phyloP scores from a whole-genome alignment of 2,888 invertebrate genomes.

The Cataglyphis rosenhaueri region DNA sequence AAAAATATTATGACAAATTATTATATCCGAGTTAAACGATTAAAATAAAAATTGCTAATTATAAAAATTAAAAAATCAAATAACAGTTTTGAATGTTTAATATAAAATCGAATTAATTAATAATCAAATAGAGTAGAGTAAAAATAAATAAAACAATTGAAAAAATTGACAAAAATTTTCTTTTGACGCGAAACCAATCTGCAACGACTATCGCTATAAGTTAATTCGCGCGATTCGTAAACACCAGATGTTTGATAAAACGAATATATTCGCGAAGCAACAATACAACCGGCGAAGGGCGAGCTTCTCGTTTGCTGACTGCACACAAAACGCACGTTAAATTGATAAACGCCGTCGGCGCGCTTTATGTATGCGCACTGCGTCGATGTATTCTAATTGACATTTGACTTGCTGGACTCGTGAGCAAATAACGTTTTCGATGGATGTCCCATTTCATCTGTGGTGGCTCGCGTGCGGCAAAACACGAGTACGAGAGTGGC shows the following conservation, averaged over 20 bases:
- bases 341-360: constrained; percentile 2
- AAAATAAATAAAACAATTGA: background rate
- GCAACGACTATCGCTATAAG: background rate
- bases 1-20: background rate
- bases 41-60: background rate
- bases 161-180: background rate
- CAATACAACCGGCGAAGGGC: background rate
- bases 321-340: background rate
- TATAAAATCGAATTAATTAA: background rate
- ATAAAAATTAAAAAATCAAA: background rate
- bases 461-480: constrained; percentile 5
- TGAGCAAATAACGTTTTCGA: constrained; percentile 25
- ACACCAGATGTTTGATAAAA: constrained; percentile 13
- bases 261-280: background rate
- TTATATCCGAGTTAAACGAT: background rate
- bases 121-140: background rate
- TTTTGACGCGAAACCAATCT: background rate
- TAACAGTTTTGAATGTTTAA: background rate
- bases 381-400: constrained; percentile 37
- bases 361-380: background rate
- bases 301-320: background rate
- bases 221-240: background rate
- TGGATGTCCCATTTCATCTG: background rate
- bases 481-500: constrained; percentile 11
- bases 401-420: constrained; percentile 31